Percentiles rank a stretch among this genome's conserved stretches.
These are phyloP conservation scores for Griposia aprilina DNA, from an alignment of 2,888 invertebrate genomes.

Conservation along the genomic window DNA sequence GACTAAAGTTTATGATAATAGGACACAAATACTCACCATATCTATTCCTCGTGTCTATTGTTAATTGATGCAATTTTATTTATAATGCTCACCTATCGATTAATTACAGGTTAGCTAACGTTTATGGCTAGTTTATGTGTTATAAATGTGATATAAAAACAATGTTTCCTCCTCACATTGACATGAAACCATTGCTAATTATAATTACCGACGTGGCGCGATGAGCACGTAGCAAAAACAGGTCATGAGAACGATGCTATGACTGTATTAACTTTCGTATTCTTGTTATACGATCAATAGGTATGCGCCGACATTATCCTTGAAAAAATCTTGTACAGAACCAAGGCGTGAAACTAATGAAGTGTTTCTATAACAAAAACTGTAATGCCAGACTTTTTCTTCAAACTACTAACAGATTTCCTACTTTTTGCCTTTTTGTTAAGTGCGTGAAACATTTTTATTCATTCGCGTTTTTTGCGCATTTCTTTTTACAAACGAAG, in stretches of 20 bases:
- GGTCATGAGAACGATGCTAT: conserved; percentile 72
- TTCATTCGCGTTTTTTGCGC: conserved; percentile 31
- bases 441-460: conserved; percentile 28
- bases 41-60: conserved; percentile 27
- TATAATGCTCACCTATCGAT: conserved; percentile 46
- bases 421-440: conserved; percentile 52
- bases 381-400: conserved; percentile 64
- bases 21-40: not conserved
- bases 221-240: conserved; percentile 75
- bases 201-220: conserved; percentile 73
- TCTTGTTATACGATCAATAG: conserved; percentile 71
- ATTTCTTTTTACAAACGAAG: conserved; percentile 16
- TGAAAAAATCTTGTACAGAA: conserved; percentile 72
- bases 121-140: conserved; percentile 48
- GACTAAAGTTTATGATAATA: conserved; percentile 15
- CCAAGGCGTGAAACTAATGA: conserved; percentile 75
- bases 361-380: conserved; percentile 74
- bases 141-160: conserved; percentile 68
- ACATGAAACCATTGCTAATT: conserved; percentile 77
- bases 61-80: conserved; percentile 48
- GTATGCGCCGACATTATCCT: conserved; percentile 73
- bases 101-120: conserved; percentile 48
- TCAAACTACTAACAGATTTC: conserved; percentile 42
- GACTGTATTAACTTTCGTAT: conserved; percentile 68
- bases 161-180: conserved; percentile 74